Percentiles rank a stretch among this genome's conserved stretches.
Conservation (phyloP, 2,113 vertebrate species). For the Syrmaticus mikado region DNA sequence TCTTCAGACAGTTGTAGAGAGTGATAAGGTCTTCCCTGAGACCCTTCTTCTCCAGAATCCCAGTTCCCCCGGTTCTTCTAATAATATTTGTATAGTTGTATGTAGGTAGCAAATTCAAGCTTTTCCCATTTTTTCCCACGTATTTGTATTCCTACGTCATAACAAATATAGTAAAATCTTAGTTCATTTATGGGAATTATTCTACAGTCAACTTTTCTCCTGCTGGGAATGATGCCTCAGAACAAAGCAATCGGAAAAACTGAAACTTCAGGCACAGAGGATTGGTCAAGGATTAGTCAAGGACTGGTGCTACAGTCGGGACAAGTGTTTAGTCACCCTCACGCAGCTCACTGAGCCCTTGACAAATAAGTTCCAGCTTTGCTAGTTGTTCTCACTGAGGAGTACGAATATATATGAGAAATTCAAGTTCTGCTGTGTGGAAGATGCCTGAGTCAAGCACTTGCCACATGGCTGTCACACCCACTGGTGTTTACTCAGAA, state of each 20-base stretch:
- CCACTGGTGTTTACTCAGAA: constrained; percentile 44
- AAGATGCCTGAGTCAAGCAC: constrained; percentile 52
- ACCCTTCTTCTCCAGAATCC: too few species aligned
- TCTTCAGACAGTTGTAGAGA: too few species aligned
- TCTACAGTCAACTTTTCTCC: constrained; percentile 50
- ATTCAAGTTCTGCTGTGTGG: constrained; percentile 40
- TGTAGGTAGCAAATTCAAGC: not conserved
- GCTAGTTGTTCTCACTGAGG: constrained; percentile 5
- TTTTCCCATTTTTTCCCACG: not conserved
- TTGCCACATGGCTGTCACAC: constrained; percentile 52
- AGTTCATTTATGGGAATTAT: not conserved
- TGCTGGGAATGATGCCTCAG: constrained; percentile 8
- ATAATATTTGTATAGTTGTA: not conserved
- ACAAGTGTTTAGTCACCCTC: constrained; percentile 50
- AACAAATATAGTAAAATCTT: constrained; percentile 4
- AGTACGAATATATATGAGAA: constrained; percentile 49
- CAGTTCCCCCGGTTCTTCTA: too few species aligned
- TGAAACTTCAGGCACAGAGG: constrained; percentile 45
- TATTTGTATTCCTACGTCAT: not conserved
- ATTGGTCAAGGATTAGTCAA: constrained; percentile 29
- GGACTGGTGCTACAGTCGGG: constrained; percentile 10
- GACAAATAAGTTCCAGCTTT: constrained; percentile 39
- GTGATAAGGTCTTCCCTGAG: too few species aligned
- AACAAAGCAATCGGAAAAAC: constrained; percentile 42
- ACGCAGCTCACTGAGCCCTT: not conserved